Base-by-base conservation (phyloP, 30 jellyfish, hydroid and myxozoan genomes). In the Morbakka virulenta region DNA sequence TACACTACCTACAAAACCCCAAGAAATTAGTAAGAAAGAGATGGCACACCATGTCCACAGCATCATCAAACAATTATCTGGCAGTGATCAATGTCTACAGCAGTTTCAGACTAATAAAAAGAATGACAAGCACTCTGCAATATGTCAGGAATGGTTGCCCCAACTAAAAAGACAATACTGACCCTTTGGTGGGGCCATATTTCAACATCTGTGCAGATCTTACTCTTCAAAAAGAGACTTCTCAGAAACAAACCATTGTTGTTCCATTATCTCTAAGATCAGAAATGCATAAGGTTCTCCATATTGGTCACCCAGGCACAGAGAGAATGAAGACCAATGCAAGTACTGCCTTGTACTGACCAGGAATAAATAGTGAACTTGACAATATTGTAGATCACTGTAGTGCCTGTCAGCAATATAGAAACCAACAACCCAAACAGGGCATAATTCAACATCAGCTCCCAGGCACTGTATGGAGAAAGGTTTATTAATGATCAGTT, bases 61-160 rank as follows among this genome's bases (percentile, higher is more conserved):
- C 30, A 48, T 64, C 77, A 1, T 64, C 13, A n/a, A n/a, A n/a
- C n/a, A n/a, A n/a, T n/a, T n/a, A n/a, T n/a, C n/a, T n/a, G n/a
- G n/a, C n/a, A n/a, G n/a, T n/a, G n/a, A n/a, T n/a, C n/a, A n/a
- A n/a, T n/a, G n/a, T n/a, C n/a, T n/a, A n/a, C n/a, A n/a, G n/a
- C n/a, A n/a, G n/a, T n/a, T n/a, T n/a, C n/a, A n/a, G n/a, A n/a
- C n/a, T n/a, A n/a, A n/a, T n/a, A n/a, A n/a, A n/a, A n/a, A n/a
- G n/a, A n/a, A n/a, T n/a, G n/a, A n/a, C n/a, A n/a, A n/a, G n/a
- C n/a, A n/a, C n/a, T n/a, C n/a, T n/a, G n/a, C n/a, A n/a, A n/a
- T n/a, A n/a, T n/a, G n/a, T n/a, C n/a, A 61, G 0, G 41, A 32
- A 29, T 4, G 87, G 87, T 1, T 76, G 87, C 80, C 78, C 52